Percentiles rank a stretch among this genome's conserved stretches.
Evolutionary conservation across 2,113 vertebrate genomes (phyloP).

Genomic region (Spea bombifrons): DNA sequence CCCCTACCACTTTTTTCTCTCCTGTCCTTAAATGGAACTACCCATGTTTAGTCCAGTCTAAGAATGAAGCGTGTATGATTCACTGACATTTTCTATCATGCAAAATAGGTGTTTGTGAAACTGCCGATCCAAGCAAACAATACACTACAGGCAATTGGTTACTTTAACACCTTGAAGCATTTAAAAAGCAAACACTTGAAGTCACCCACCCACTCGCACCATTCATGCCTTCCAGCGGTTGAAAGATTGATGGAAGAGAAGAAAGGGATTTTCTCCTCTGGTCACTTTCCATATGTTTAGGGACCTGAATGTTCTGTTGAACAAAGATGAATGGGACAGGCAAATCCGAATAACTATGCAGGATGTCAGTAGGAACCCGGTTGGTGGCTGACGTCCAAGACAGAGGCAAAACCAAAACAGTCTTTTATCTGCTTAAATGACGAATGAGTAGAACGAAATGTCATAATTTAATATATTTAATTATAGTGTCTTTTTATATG

Average conservation of each 20-base stretch:
- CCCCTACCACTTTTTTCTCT: no score
- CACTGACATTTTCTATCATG: no score
- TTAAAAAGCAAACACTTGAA: background rate
- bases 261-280: slow-evolving; percentile 5
- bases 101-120: no score
- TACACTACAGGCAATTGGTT: background rate
- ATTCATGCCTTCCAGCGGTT: background rate
- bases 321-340: slow-evolving; percentile 45
- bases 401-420: slow-evolving; percentile 1
- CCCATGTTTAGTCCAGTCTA: no score
- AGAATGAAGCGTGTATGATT: no score
- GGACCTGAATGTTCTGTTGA: slow-evolving; percentile 13
- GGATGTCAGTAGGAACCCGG: slow-evolving; percentile 12
- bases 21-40: no score
- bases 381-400: slow-evolving; percentile 21
- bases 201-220: background rate
- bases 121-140: no score
- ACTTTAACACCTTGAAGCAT: background rate
- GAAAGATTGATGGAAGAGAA: slow-evolving; percentile 32
- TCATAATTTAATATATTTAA: no score
- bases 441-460: background rate
- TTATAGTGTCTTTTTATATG: no score
- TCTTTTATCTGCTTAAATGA: slow-evolving; percentile 3
- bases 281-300: slow-evolving; percentile 37
- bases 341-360: slow-evolving; percentile 23